phyloP scores from a whole-genome alignment of 2,888 invertebrate species.

The Eutolmus rufibarbis region DNA sequence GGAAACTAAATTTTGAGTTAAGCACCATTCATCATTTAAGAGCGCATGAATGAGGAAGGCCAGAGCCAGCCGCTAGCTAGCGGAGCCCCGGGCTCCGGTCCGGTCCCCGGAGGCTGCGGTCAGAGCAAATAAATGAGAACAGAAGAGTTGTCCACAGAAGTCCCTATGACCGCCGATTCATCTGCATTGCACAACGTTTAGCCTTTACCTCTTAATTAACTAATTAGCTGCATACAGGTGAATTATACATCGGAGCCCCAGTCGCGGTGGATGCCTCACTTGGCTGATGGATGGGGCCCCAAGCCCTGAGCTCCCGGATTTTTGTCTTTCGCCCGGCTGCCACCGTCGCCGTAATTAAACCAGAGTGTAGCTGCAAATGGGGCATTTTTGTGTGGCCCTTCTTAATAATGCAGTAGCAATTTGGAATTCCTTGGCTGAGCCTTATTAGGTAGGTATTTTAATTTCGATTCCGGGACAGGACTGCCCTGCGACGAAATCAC shows the following conservation, averaged over 20 bases:
- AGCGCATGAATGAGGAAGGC: not conserved
- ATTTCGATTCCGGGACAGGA: not conserved
- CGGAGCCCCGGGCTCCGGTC: no score
- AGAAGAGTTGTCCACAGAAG: conserved; percentile 5
- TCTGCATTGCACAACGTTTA: conserved; percentile 46
- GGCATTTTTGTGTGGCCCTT: not conserved
- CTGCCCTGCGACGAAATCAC: not conserved
- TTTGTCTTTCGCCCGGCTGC: not conserved
- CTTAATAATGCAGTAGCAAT: conserved; percentile 16
- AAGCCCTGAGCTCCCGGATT: not conserved
- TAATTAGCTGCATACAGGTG: conserved; percentile 46
- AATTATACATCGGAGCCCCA: conserved; percentile 41
- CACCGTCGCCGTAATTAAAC: conserved; percentile 6
- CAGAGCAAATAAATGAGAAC: conserved; percentile 17
- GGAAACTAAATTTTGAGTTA: not conserved
- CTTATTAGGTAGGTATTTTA: not conserved
- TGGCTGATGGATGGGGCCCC: conserved; percentile 11
- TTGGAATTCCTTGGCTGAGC: not conserved
- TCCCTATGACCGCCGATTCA: conserved; percentile 13
- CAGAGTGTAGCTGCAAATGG: not conserved
- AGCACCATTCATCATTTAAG: conserved; percentile 28
- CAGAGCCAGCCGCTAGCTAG: not conserved
- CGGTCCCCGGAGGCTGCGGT: not conserved
- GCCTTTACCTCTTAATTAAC: conserved; percentile 45
- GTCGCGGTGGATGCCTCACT: not conserved